Conservation (phyloP, 2,113 vertebrate genomes). For the Leiothrix lutea region DNA sequence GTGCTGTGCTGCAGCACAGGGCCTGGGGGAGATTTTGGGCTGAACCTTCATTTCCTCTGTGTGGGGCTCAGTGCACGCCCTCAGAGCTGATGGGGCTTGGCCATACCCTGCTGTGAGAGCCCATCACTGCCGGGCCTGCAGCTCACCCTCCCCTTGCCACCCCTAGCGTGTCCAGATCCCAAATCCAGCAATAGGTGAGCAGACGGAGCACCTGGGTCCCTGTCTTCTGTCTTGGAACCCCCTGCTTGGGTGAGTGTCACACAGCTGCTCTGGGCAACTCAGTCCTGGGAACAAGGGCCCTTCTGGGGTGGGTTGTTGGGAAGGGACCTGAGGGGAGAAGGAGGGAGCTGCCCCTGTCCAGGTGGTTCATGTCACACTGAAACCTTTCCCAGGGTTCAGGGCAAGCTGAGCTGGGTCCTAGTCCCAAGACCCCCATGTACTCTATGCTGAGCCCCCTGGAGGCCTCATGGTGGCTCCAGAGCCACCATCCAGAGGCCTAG, state of each 20-base stretch:
- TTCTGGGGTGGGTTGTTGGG: neutral
- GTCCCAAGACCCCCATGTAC: neutral
- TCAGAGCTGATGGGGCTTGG: neutral
- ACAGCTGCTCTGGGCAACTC: accelerated
- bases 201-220: neutral
- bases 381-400: neutral
- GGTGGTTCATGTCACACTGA: accelerated
- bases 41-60: constrained; percentile 4
- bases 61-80: neutral
- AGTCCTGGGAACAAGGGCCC: neutral
- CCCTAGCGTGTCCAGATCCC: accelerated
- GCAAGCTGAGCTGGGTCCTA: neutral
- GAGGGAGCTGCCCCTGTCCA: neutral
- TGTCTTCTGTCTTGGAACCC: accelerated
- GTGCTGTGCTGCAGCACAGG: accelerated
- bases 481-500: neutral
- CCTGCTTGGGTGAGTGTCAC: neutral
- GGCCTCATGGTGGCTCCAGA: neutral
- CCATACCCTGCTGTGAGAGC: accelerated
- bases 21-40: neutral
- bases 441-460: accelerated
- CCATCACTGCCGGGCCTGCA: accelerated
- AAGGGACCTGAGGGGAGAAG: neutral
- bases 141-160: accelerated
- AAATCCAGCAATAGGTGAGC: neutral